Percentiles rank a stretch among this genome's conserved stretches.
Evolutionary conservation across 2,113 vertebrate genomes (phyloP).

Genomic region (Phrynocephalus versicolor): DNA sequence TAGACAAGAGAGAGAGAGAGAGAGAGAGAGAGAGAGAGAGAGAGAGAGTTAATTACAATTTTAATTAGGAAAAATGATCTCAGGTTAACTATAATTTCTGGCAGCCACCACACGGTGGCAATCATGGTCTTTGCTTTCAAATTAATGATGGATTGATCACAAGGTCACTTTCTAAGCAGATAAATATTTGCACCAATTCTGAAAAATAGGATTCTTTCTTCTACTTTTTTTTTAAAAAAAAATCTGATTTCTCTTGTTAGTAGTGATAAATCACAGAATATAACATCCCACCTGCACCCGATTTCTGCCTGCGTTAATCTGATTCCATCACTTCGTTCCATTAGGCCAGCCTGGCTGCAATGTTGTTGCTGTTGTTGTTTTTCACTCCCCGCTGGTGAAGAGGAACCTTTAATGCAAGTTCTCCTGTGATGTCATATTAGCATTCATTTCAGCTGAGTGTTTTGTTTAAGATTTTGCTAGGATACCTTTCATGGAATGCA

Average conservation of each 20-base stretch:
- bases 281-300: conserved; percentile 41
- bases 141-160: conserved; percentile 69
- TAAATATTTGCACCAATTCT: conserved; percentile 62
- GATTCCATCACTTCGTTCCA: conserved; percentile 46
- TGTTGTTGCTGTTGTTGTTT: conserved; percentile 19
- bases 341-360: conserved; percentile 58
- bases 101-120: conserved; percentile 78
- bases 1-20: background rate
- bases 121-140: conserved; percentile 67
- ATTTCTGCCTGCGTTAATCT: conserved; percentile 58
- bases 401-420: conserved; percentile 55
- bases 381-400: background rate
- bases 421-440: conserved; percentile 37
- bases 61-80: conserved; percentile 64
- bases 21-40: background rate
- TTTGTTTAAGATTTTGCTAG: conserved; percentile 51
- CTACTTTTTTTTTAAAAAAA: background rate
- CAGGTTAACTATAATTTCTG: conserved; percentile 62
- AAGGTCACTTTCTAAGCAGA: conserved; percentile 75
- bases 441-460: conserved; percentile 46
- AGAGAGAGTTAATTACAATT: conserved; percentile 55
- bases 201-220: conserved; percentile 40
- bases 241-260: conserved; percentile 64
- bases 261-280: conserved; percentile 61
- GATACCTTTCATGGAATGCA: conserved; percentile 43